A percentile compares a stretch with the other conserved stretches of the same genome.
Evolutionary conservation across 1,140 invertebrate genomes (phyloP).

Genomic region (Hylaeus anthracinus): DNA sequence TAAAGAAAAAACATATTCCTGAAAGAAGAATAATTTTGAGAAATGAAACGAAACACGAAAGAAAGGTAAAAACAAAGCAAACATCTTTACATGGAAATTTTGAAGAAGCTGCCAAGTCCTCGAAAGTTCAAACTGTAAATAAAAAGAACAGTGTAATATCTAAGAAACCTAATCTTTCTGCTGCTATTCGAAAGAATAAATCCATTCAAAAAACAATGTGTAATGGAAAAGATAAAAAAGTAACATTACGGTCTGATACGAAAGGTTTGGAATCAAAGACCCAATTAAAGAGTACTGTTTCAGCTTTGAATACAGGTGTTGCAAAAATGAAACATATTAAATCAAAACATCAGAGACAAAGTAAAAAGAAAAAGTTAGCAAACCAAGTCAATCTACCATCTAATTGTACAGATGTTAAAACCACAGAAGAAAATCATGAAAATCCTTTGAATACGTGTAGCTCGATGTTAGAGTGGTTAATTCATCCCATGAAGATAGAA

Average conservation of each 20-base stretch:
- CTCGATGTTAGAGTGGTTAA: conserved; percentile 86
- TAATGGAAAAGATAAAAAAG: not conserved
- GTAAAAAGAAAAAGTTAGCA: not conserved
- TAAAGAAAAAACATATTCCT: conserved; percentile 21
- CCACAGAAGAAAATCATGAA: not conserved
- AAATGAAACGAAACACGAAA: not conserved
- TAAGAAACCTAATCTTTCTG: not conserved
- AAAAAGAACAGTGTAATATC: conserved; percentile 4
- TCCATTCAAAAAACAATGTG: not conserved
- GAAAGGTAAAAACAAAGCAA: not conserved
- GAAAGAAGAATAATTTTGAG: not conserved
- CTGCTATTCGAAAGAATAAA: conserved; percentile 10
- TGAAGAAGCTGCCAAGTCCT: not conserved
- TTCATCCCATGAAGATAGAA: conserved; percentile 84
- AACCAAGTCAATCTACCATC: not conserved
- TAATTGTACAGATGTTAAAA: not conserved
- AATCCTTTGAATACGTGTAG: conserved; percentile 83
- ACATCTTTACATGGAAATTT: not conserved
- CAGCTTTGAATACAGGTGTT: not conserved
- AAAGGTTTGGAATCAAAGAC: not conserved
- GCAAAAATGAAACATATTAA: conserved; percentile 18
- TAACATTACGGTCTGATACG: not conserved
- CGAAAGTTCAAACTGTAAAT: not conserved
- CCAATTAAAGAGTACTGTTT: not conserved
- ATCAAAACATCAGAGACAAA: not conserved